These are phyloP conservation scores for Porites cylindrica DNA, from an alignment of 92 coral and sea anemone genomes.

Conservation along the genomic window DNA sequence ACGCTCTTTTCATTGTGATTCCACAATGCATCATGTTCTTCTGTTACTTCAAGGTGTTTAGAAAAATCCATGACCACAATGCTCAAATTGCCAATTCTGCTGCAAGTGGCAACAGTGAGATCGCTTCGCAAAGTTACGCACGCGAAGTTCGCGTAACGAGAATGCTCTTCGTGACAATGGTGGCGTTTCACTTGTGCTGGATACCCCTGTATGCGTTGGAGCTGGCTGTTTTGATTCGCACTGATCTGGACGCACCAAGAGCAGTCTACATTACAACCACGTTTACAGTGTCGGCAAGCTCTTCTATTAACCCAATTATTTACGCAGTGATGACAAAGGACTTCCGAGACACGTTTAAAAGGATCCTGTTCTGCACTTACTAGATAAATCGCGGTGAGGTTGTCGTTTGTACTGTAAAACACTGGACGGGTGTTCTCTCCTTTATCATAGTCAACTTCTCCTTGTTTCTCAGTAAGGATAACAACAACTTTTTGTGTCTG, in stretches of 20 bases:
- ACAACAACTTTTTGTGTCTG: no score
- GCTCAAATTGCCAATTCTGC: background rate
- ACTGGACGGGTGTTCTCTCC: no score
- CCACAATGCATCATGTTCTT: background rate
- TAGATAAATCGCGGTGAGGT: background rate
- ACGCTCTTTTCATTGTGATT: background rate
- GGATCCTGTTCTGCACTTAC: background rate
- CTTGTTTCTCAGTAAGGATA: no score
- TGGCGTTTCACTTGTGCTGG: background rate
- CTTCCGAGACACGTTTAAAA: background rate
- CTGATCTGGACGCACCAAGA: background rate
- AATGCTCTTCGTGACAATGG: background rate
- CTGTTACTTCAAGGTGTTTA: background rate
- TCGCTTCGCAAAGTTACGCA: background rate
- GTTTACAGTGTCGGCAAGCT: background rate
- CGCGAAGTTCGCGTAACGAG: background rate
- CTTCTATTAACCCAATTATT: background rate
- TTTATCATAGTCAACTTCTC: no score
- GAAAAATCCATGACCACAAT: background rate
- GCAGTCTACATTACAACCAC: background rate
- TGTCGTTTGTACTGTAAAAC: no score
- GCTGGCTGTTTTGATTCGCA: background rate
- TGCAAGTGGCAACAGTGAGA: background rate
- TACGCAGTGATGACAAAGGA: background rate
- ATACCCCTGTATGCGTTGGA: background rate